A percentile compares a stretch with the other conserved stretches of the same genome.
Conservation (phyloP, 2,888 invertebrate genomes). For the Trachelus troglodyta region DNA sequence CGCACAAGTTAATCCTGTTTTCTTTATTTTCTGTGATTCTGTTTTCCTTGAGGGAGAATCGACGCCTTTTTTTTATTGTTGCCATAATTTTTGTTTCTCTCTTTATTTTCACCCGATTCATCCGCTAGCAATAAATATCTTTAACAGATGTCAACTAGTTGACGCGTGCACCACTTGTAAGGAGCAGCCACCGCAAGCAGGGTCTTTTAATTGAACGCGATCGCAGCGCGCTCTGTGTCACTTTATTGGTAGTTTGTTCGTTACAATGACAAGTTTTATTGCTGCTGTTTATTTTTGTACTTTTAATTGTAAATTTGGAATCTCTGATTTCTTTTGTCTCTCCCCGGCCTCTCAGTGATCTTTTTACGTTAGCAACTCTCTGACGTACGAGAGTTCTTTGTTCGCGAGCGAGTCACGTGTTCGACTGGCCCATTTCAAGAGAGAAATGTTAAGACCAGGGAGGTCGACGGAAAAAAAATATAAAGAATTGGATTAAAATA, state of each 20-base stretch:
- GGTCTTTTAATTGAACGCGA: not conserved
- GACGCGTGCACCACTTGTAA: not conserved
- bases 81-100: not conserved
- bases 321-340: not conserved
- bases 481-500: not conserved
- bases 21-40: no score
- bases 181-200: not conserved
- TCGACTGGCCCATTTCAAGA: not conserved
- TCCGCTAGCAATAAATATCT: not conserved
- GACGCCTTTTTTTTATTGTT: not conserved
- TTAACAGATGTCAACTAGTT: not conserved
- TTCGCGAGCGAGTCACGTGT: not conserved
- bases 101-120: not conserved
- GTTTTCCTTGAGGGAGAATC: not conserved
- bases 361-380: not conserved
- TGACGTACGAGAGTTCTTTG: not conserved
- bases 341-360: not conserved
- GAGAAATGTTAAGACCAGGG: not conserved
- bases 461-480: not conserved
- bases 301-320: not conserved
- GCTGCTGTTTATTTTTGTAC: not conserved
- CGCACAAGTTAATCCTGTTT: no score
- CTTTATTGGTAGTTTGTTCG: not conserved
- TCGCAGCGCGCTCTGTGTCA: not conserved
- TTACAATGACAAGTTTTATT: not conserved